phyloP scores from a whole-genome alignment of 37 sponge, comb jelly and placozoan genomes.

The Cliona cf. orientalis region DNA sequence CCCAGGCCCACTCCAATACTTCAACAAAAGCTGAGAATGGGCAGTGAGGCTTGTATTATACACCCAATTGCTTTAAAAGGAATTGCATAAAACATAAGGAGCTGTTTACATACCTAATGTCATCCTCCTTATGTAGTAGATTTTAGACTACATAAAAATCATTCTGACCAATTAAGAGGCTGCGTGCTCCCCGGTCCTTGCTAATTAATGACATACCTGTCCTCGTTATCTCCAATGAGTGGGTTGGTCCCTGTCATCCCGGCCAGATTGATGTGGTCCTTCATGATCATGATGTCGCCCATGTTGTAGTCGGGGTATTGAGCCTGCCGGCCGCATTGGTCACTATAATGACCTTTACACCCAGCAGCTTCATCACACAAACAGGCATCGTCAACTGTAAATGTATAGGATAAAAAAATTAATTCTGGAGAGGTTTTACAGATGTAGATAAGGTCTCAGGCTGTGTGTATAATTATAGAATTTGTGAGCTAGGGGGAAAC shows the following conservation, averaged over 20 bases:
- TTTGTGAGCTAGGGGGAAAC: no score
- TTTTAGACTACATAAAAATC: background rate
- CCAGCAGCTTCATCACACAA: constrained; percentile 89
- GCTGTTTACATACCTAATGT: no score
- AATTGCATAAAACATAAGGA: no score
- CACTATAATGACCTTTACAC: constrained; percentile 86
- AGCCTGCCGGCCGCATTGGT: constrained; percentile 98
- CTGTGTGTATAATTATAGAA: no score
- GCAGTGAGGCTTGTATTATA: no score
- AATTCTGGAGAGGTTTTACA: no score
- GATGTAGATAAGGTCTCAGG: no score
- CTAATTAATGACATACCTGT: constrained; percentile 44
- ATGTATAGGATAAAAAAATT: no score
- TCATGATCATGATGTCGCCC: constrained; percentile 96
- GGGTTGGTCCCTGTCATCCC: constrained; percentile 94
- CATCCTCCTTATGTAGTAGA: no score
- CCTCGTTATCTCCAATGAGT: constrained; percentile 90
- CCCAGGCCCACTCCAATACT: no score
- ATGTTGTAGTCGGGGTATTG: constrained; percentile 58
- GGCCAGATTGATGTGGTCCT: constrained; percentile 91
- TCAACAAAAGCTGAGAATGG: no score
- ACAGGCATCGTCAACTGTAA: constrained; percentile 87
- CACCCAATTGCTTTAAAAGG: no score
- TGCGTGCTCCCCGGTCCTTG: background rate
- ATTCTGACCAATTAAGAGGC: background rate